These are phyloP conservation scores for Siniperca knerii DNA, from an alignment of 2,113 vertebrate genomes.

Conservation along the genomic window DNA sequence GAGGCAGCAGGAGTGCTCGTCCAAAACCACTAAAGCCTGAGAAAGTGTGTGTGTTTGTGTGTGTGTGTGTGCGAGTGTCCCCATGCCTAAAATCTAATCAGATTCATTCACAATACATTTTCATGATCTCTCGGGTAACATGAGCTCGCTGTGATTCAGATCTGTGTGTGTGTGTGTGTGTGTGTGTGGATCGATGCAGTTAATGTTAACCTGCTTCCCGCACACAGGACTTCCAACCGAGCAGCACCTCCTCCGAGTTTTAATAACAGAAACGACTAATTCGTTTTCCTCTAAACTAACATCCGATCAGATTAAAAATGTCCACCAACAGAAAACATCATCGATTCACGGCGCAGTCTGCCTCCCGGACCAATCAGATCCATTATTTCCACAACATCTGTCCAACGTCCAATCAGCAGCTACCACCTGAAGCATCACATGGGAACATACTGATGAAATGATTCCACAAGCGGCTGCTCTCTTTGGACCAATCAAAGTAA, in stretches of 20 bases:
- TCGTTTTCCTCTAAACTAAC: background rate
- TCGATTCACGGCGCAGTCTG: background rate
- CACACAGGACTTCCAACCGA: background rate
- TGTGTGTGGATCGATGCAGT: background rate
- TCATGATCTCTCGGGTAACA: slow-evolving; percentile 37
- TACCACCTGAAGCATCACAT: background rate
- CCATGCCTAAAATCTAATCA: slow-evolving; percentile 19
- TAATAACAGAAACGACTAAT: background rate
- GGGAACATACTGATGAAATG: background rate
- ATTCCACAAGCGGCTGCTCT: background rate
- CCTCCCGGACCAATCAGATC: background rate
- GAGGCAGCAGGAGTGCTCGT: slow-evolving; percentile 34
- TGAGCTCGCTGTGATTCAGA: slow-evolving; percentile 15
- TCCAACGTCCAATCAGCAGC: slow-evolving; percentile 9
- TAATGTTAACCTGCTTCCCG: slow-evolving; percentile 19
- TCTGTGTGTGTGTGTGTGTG: background rate
- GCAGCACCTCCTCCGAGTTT: background rate
- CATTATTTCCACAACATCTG: background rate
- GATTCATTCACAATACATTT: slow-evolving; percentile 31
- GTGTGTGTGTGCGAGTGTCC: background rate
- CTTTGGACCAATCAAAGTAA: background rate
- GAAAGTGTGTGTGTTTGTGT: slow-evolving; percentile 1
- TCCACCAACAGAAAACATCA: background rate
- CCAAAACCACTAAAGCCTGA: slow-evolving; percentile 30
- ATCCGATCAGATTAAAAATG: background rate